phyloP scores from a whole-genome alignment of 2,113 vertebrate genomes.

The Hyperoodon ampullatus region DNA sequence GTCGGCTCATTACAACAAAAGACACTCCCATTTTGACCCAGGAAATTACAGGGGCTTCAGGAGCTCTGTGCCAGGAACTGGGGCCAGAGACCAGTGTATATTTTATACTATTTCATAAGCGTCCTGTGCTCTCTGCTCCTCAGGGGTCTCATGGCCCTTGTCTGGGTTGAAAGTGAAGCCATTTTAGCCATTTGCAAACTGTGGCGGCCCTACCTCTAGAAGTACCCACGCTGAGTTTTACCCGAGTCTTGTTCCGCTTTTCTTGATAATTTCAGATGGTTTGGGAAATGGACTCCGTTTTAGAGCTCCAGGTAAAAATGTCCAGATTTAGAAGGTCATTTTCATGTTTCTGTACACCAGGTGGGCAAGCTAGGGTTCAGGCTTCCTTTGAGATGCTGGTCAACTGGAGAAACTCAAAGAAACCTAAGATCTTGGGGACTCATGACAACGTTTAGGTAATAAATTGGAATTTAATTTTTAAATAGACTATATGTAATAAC shows the following conservation, averaged over 20 bases:
- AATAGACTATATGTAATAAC: background rate
- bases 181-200: background rate
- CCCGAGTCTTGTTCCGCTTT: background rate
- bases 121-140: background rate
- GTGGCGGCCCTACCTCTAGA: background rate
- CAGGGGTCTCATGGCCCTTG: background rate
- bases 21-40: background rate
- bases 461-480: background rate
- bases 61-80: background rate
- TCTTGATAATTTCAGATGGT: background rate
- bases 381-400: background rate
- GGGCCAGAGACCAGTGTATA: background rate
- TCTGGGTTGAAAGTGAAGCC: background rate
- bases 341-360: background rate
- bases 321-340: background rate
- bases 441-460: background rate
- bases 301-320: background rate
- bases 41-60: background rate
- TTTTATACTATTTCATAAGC: background rate
- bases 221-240: rapidly evolving
- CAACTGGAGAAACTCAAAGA: background rate
- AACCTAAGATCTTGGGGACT: background rate
- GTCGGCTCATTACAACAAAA: background rate
- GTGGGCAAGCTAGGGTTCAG: background rate
- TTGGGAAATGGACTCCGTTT: background rate